Evolutionary conservation across 2,113 vertebrate species (phyloP).

Genomic region (Tyto alba): DNA sequence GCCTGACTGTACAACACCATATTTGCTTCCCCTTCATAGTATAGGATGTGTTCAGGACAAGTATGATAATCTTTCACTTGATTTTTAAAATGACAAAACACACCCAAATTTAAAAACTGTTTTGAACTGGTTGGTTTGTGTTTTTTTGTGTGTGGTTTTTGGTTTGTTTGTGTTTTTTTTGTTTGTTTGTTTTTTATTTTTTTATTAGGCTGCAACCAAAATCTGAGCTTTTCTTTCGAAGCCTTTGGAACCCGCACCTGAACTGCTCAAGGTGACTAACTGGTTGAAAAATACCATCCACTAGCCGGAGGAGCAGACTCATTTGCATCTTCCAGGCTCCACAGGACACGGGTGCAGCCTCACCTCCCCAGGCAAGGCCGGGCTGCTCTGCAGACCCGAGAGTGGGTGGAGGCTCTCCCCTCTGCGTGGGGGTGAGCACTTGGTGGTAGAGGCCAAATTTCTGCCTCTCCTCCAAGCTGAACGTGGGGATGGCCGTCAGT

Average conservation of each 20-base stretch:
- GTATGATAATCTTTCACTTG: background rate
- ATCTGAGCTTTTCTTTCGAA: background rate
- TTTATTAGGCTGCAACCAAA: background rate
- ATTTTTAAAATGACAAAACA: background rate
- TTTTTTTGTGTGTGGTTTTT: no score
- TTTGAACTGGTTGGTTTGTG: background rate
- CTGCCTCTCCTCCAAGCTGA: background rate
- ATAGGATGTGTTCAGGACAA: background rate
- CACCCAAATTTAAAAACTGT: background rate
- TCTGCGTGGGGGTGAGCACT: background rate
- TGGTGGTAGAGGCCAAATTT: background rate
- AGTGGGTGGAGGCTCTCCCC: background rate
- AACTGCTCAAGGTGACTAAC: background rate
- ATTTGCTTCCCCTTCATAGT: background rate
- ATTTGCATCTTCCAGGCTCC: background rate
- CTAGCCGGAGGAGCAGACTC: background rate
- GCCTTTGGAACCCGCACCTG: background rate
- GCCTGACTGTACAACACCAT: background rate
- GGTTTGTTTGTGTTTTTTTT: no score
- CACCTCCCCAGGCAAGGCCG: background rate
- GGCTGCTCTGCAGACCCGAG: background rate
- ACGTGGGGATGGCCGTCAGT: no score
- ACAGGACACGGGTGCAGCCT: background rate
- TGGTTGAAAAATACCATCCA: background rate
- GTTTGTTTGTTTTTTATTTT: no score